Evolutionary conservation across 2,888 invertebrate species (phyloP), one percentile per base, ranked within the genome.

Genomic region (Drosophila mercatorum): DNA sequence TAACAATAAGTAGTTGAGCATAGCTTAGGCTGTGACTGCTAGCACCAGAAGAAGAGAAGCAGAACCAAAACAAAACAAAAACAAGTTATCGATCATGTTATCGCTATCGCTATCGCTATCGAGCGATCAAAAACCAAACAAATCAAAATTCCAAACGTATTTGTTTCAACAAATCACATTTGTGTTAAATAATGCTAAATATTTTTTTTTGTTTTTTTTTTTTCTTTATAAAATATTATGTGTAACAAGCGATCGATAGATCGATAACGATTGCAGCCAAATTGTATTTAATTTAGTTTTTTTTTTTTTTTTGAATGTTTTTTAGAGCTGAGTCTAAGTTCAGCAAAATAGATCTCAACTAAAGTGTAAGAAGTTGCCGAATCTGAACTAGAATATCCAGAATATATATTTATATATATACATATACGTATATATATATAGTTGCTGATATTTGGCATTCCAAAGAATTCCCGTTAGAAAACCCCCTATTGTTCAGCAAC

Each of bases 1-100:
- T 65, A 92, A 92, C 73, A 92, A 92, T 74, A 87, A 91, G 78
- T 92, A 87, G 81, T 41, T 31, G 26, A 46, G 46, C 46, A 38
- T 7, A 28, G 53, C 10, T n/a, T 26, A 36, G n/a, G 41, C 5
- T 10, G 8, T 17, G 17, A 17, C 47, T 28, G 26, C 12, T 22
- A 22, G 22, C 2, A 0, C 4, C n/a, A 46, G 12, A 17, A 5
- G 5, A 11, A n/a, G 6, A 4, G 1, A 17, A 17, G 17, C 17
- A 17, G 26, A 46, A 14, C 0, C 17, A 11, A 14, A 2, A 14
- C 8, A 8, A 34, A 38, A 38, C 28, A 38, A 3, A 8, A 28
- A n/a, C 28, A 17, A 51, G 51, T 10, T 49, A 58, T 58, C 58
- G 36, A 17, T 59, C 22, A 22, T 17, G 60, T 59, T 67, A 66